Base-by-base conservation (phyloP, 2,888 invertebrate genomes). In the Orchestes rusci region DNA sequence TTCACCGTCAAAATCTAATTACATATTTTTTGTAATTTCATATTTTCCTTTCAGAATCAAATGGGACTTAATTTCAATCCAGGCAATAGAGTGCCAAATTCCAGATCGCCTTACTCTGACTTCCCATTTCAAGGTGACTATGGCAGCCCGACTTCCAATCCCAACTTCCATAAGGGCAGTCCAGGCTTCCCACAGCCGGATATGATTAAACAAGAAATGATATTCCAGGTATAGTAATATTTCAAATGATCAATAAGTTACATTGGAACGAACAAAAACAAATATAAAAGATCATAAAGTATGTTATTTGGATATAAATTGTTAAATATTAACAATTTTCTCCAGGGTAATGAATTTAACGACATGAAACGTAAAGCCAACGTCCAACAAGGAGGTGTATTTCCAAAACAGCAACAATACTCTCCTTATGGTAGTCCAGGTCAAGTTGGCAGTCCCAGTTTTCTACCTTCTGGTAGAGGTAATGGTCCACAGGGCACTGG, bases 381-480 rank as follows among this genome's bases (percentile, higher is more conserved):
- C 12, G 40, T 44, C 15, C 45, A 43, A 27, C 19, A 41, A 3
- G 45, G 48, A 31, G 41, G 42, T 13, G 40, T 44, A 16, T 47
- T 43, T 20, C 19, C 43, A 3, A 48, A 51, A 31, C 46, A 80
- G 61, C 73, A 79, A 61, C 79, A 78, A 68, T 81, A 80, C 68
- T 80, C 80, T 56, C 79, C 80, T 39, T 81, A 79, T 59, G 77
- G 77, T 43, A 78, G 78, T 58, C 77, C 78, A 0, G 73, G 81
- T 66, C 68, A 80, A 67, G 73, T 74, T 64, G 73, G 70, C 62
- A 73, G 73, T 65, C 75, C 70, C 15, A 74, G 70, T n/a, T 73
- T 67, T 49, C 50, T 69, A 38, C 51, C 62, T 7, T 48, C 46
- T 3, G 56, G 58, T n/a, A 51, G 56, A 37, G 60, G 53, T 32